Evolutionary conservation across 23 tunicate species (phyloP), one percentile per base, ranked within the genome.

Genomic region (Clavelina lepadiformis): DNA sequence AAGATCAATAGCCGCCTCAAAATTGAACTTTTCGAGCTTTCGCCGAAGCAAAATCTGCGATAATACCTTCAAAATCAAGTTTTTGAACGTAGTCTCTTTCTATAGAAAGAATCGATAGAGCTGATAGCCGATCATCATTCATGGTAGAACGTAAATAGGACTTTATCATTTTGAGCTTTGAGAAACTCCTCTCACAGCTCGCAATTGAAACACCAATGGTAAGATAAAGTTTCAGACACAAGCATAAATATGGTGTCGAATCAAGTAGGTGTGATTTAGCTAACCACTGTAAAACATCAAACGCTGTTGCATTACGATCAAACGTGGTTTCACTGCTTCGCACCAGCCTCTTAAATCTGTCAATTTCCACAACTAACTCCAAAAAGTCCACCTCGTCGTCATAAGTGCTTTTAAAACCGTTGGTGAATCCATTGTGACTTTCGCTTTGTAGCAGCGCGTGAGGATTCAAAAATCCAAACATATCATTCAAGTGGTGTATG

Each of bases 81-180:
- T 53, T n/a, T 53, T 8, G 59, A 53, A 53, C 22, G 59, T 53
- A 53, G 59, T 53, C 59, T 53, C 22, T 53, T 53, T 53, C 21
- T 53, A 53, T 53, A 13, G 59, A 53, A 13, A 53, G 59, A 53
- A 53, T 53, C 15, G 49, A 41, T n/a, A n/a, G n/a, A 8, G 15
- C 22, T 27, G 59, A 53, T 53, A 53, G 59, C 59, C 59, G 68
- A 5, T 59, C 66, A 24, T 59, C 66, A 31, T 28, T 59, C 66
- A 59, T 59, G 66, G 66, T 59, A 59, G 66, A 59, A 59, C 66
- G 66, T 59, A 59, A 59, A 59, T 28, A 59, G 37, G 38, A 59
- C 66, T 59, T 59, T 59, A 28, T 59, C 66, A 59, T 59, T 59
- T 59, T 59, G 66, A 28, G 66, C 38, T 59, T 59, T 53, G 59